phyloP scores from a whole-genome alignment of 2,888 invertebrate genomes.

The Agrochola lota region DNA sequence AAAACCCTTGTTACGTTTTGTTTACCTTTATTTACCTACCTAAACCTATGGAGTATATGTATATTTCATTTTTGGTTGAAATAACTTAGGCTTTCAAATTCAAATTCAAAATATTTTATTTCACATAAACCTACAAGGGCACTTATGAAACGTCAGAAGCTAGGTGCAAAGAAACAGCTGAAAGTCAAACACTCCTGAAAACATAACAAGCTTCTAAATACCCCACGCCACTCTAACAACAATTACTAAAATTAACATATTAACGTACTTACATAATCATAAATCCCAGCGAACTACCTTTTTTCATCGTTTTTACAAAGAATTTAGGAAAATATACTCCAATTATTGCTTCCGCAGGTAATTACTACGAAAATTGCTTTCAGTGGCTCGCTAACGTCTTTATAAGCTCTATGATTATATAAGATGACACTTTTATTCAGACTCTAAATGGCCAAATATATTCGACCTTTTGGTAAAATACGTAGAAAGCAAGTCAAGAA shows the following conservation, averaged over 20 bases:
- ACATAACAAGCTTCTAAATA: constrained; percentile 31
- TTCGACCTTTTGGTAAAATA: constrained; percentile 48
- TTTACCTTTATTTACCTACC: too few species aligned
- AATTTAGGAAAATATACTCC: constrained; percentile 62
- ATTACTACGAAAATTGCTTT: constrained; percentile 68
- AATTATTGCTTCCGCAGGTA: constrained; percentile 61
- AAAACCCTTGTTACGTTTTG: too few species aligned
- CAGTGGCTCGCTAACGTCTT: constrained; percentile 63
- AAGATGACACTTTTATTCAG: constrained; percentile 63
- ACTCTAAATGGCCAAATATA: constrained; percentile 55
- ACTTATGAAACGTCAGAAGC: too few species aligned
- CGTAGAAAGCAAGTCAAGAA: constrained; percentile 41
- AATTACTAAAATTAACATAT: constrained; percentile 61
- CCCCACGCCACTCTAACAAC: constrained; percentile 16
- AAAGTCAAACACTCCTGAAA: constrained; percentile 12
- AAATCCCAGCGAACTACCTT: constrained; percentile 43
- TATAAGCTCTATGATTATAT: constrained; percentile 69
- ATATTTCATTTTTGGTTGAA: not conserved
- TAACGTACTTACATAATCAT: constrained; percentile 49
- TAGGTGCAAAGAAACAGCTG: not conserved
- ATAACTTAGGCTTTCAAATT: too few species aligned
- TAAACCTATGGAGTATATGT: too few species aligned
- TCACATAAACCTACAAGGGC: too few species aligned
- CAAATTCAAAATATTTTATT: too few species aligned
- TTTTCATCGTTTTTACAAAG: constrained; percentile 44